Conservation (phyloP, 2,113 vertebrate species). For the Apodemus sylvaticus region DNA sequence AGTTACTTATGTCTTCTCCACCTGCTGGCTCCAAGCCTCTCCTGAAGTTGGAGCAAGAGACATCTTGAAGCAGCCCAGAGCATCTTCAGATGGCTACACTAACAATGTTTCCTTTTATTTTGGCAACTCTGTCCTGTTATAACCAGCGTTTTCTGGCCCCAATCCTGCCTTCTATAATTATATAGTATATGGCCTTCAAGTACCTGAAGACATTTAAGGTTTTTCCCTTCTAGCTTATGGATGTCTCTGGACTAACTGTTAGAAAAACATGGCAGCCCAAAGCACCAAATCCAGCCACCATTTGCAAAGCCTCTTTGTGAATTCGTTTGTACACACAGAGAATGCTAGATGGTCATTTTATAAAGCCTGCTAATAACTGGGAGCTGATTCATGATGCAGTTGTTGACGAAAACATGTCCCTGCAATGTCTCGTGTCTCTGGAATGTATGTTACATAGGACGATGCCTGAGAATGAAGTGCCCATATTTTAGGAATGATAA, state of each 20-base stretch:
- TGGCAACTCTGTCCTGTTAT: background rate
- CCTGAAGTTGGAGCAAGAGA: background rate
- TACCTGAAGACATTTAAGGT: background rate
- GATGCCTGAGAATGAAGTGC: background rate
- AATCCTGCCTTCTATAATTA: background rate
- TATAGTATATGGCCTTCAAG: background rate
- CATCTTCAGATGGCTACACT: background rate
- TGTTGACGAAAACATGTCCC: background rate
- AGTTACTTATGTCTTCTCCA: background rate
- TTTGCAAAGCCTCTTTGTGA: background rate
- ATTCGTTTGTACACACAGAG: background rate
- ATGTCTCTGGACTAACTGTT: background rate
- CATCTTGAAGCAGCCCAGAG: background rate
- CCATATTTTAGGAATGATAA: background rate
- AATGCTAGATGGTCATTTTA: background rate
- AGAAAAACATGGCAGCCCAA: background rate
- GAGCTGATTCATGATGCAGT: background rate
- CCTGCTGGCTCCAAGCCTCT: background rate
- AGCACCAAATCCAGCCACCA: background rate
- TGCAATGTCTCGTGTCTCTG: background rate
- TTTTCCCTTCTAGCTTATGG: background rate
- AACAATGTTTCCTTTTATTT: background rate
- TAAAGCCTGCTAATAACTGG: background rate
- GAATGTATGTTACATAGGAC: background rate
- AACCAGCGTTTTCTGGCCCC: background rate